Evolutionary conservation across 2,888 invertebrate species (phyloP).

Genomic region (Podabrus alpinus): DNA sequence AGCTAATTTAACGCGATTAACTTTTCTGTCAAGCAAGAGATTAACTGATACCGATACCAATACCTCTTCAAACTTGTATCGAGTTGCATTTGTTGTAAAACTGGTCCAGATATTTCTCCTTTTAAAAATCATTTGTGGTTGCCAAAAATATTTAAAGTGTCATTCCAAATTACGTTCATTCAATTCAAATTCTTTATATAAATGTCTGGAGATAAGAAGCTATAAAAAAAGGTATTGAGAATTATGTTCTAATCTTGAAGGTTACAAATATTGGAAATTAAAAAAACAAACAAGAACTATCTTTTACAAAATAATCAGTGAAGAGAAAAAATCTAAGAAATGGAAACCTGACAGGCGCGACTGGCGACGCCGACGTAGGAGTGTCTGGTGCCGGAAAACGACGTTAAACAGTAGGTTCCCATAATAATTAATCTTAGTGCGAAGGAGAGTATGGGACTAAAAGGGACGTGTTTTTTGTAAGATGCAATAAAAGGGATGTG

Average conservation of each 20-base stretch:
- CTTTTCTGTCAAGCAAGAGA: constrained; percentile 48
- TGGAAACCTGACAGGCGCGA: no score
- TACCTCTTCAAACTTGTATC: constrained; percentile 36
- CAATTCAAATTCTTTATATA: not conserved
- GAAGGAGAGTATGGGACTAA: no score
- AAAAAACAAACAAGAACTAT: not conserved
- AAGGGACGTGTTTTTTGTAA: no score
- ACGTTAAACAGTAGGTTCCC: no score
- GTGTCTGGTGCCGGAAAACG: no score
- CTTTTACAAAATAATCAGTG: not conserved
- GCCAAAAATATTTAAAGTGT: not conserved
- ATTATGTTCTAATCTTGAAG: not conserved
- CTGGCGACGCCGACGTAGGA: no score
- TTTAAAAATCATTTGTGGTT: constrained; percentile 2
- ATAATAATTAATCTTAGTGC: no score
- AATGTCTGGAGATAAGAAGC: not conserved
- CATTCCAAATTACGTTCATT: not conserved
- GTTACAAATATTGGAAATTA: not conserved
- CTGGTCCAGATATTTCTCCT: constrained; percentile 9
- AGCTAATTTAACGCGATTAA: constrained; percentile 47
- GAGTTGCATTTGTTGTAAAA: constrained; percentile 19
- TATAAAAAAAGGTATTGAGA: not conserved
- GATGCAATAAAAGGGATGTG: no score
- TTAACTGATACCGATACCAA: constrained; percentile 47
- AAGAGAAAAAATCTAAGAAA: not conserved